Evolutionary conservation across 2,113 vertebrate genomes (phyloP).

Genomic region (Grammomys surdaster): DNA sequence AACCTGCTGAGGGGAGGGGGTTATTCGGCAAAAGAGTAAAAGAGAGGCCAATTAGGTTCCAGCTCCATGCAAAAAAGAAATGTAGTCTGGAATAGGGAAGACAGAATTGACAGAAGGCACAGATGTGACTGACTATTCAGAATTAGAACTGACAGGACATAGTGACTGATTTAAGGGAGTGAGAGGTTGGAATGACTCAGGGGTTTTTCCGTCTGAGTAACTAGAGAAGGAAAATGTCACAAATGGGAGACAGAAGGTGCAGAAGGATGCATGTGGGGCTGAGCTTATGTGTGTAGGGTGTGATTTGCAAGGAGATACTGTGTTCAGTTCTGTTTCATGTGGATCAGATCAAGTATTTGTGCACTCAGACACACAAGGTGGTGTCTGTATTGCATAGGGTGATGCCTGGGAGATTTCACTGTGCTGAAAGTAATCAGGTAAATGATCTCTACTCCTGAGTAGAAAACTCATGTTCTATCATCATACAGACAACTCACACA

Average conservation of each 20-base stretch:
- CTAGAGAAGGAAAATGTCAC: not conserved
- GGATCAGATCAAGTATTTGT: not conserved
- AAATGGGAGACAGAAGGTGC: slow-evolving; percentile 11
- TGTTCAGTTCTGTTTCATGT: not conserved
- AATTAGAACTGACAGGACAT: slow-evolving; percentile 60
- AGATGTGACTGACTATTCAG: slow-evolving; percentile 46
- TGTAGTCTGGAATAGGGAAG: not conserved
- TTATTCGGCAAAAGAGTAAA: not conserved
- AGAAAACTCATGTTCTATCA: not conserved
- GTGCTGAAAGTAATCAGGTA: not conserved
- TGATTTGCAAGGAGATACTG: not conserved
- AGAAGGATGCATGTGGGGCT: not conserved
- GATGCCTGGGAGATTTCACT: not conserved
- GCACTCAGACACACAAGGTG: not conserved
- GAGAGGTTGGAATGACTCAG: slow-evolving; percentile 41
- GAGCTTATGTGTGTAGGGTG: not conserved
- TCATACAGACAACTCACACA: fast-evolving
- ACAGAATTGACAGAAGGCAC: slow-evolving; percentile 46
- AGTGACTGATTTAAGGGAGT: slow-evolving; percentile 21
- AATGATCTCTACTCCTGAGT: not conserved
- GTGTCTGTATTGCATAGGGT: fast-evolving
- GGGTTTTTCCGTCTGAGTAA: slow-evolving; percentile 16
- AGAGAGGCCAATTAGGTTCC: not conserved
- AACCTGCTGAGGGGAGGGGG: not conserved
- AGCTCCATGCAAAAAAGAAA: not conserved